Evolutionary conservation across 2,888 invertebrate genomes (phyloP), one percentile per base, ranked within the genome.

Genomic region (Sinelater perroti): DNA sequence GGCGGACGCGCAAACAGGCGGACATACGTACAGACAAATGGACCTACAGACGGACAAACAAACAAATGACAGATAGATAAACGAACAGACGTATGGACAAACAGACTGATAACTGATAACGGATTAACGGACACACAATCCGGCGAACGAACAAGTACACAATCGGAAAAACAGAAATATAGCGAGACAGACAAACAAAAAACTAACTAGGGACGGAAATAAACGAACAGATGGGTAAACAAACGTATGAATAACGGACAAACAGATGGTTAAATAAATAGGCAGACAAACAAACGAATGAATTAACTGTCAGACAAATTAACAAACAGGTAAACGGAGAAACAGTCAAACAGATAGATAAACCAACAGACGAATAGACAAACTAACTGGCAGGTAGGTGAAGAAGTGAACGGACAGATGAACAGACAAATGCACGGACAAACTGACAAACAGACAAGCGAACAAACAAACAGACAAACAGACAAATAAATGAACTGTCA

Each of bases 1-100:
- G 28, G 10, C 28, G 8, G 28, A 28, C 28, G 10, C n/a, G 8
- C 28, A 28, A 7, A 28, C 4, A 28, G n/a, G 10, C 28, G 10
- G n/a, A 28, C 28, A 28, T 3, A 28, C 28, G 10, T 8, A 28
- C n/a, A 28, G 28, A 28, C n/a, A 28, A 7, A 8, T 7, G 10
- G n/a, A n/a, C n/a, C n/a, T n/a, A 28, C 28, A 28, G n/a, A 28
- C 28, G 10, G 28, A 28, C n/a, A 28, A 11, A 28, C n/a, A 28
- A 7, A 8, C n/a, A 28, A n/a, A n/a, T n/a, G 28, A 28, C 28
- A 28, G 28, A 28, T 2, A 28, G 28, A 28, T 2, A 28, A 2
- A 28, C 28, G 2, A 7, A 28, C 3, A 28, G 3, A 8, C n/a
- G 10, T 8, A 8, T 11, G 10, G n/a, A 3, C 28, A 8, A 7